Conservation (phyloP, 2,113 vertebrate genomes). For the Alectura lathami region DNA sequence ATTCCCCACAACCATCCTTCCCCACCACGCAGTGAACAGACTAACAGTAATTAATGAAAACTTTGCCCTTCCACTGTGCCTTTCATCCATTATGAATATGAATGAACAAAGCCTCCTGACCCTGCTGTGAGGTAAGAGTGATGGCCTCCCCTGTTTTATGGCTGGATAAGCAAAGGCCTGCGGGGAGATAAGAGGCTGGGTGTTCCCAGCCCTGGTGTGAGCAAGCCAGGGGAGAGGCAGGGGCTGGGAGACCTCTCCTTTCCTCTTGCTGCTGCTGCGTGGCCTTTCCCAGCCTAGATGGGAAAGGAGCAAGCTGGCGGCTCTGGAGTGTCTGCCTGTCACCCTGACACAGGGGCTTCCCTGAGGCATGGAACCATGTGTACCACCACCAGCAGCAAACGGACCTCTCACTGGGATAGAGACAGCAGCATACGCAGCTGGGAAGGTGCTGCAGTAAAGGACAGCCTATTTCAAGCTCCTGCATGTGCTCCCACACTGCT, state of each 20-base stretch:
- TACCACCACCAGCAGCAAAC: background rate
- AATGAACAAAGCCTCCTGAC: background rate
- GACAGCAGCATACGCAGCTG: background rate
- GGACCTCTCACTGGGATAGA: fast-evolving
- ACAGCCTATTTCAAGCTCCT: background rate
- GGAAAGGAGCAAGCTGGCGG: background rate
- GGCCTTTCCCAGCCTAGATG: background rate
- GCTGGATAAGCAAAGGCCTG: background rate
- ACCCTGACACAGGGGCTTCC: background rate
- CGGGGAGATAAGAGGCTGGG: background rate
- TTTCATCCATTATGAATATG: background rate
- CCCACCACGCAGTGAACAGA: background rate
- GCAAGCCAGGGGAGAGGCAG: background rate
- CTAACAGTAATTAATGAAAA: background rate
- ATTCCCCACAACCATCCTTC: background rate
- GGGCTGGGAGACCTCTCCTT: background rate
- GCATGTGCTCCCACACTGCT: no score
- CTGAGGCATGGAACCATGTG: fast-evolving
- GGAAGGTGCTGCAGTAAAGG: background rate
- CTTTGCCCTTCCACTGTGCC: background rate
- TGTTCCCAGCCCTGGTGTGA: background rate
- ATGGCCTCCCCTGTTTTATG: background rate
- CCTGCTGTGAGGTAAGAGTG: background rate
- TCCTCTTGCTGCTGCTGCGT: background rate
- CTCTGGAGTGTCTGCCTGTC: background rate